Evolutionary conservation across 2,888 invertebrate species (phyloP).

Genomic region (Rhorus exstirpatorius): DNA sequence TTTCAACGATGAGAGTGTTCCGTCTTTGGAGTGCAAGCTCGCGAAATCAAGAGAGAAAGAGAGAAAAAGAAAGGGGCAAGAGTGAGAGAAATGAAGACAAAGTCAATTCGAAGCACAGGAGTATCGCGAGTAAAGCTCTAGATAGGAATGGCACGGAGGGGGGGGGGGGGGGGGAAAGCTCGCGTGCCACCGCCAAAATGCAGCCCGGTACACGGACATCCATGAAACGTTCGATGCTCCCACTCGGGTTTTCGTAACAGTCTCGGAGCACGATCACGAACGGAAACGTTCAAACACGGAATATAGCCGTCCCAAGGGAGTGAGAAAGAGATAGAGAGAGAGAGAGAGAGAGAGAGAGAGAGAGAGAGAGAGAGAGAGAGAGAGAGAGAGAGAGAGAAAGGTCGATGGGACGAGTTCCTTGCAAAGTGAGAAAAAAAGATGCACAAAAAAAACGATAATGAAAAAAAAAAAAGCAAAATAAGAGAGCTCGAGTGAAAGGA

Average conservation of each 20-base stretch:
- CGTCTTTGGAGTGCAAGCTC: constrained; percentile 36
- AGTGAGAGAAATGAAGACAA: not conserved
- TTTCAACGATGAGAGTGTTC: constrained; percentile 31
- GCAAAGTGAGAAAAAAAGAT: too few species aligned
- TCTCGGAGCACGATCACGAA: constrained; percentile 59
- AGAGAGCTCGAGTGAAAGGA: not conserved
- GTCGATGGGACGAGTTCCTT: too few species aligned
- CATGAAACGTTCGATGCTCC: constrained; percentile 64
- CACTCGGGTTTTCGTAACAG: constrained; percentile 57
- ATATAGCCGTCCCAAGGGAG: constrained; percentile 19
- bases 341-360: too few species aligned
- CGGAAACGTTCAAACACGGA: constrained; percentile 59
- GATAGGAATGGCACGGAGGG: constrained; percentile 52
- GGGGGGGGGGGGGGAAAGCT: constrained; percentile 43
- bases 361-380: too few species aligned
- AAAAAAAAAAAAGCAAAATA: constrained; percentile 15
- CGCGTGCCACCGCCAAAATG: constrained; percentile 51
- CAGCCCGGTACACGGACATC: constrained; percentile 16
- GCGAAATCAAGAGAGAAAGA: constrained; percentile 11
- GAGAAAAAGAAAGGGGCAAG: not conserved
- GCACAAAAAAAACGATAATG: constrained; percentile 12
- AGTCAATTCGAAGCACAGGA: constrained; percentile 17
- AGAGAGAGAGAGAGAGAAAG: constrained; percentile 10
- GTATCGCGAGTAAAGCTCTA: constrained; percentile 18
- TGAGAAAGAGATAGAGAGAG: constrained; percentile 20